A percentile compares a stretch with the other conserved stretches of the same genome.
These are phyloP conservation scores for Hydraecia micacea DNA, from an alignment of 2,888 invertebrate species.

Conservation along the genomic window DNA sequence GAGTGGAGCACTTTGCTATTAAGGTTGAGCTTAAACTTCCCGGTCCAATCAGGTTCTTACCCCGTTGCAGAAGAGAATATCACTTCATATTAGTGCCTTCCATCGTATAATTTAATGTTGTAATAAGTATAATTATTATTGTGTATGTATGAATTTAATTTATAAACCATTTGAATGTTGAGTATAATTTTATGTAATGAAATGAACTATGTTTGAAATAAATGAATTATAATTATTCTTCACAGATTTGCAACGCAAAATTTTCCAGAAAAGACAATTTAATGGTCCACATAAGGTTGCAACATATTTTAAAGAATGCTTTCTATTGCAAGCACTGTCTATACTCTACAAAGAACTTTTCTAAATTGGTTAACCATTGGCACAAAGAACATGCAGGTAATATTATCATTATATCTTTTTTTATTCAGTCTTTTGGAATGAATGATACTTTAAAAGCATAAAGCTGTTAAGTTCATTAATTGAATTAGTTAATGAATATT, in stretches of 20 bases:
- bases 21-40: background rate
- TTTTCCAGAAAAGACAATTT: conserved; percentile 94
- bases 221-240: conserved; percentile 5
- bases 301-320: conserved; percentile 79
- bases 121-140: background rate
- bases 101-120: background rate
- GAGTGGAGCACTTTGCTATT: background rate
- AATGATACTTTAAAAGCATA: background rate
- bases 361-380: conserved; percentile 81
- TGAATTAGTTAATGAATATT: background rate
- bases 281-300: conserved; percentile 93
- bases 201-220: background rate
- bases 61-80: background rate
- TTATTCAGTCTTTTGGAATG: background rate
- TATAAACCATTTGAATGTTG: background rate
- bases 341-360: conserved; percentile 79
- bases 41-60: background rate
- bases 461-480: background rate
- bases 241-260: conserved; percentile 91
- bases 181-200: background rate
- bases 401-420: background rate
- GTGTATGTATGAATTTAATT: background rate
- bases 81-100: background rate
- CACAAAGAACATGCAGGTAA: conserved; percentile 80
- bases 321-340: conserved; percentile 80